These are phyloP conservation scores for Malachius bipustulatus DNA, from an alignment of 2,888 invertebrate species.

Conservation along the genomic window DNA sequence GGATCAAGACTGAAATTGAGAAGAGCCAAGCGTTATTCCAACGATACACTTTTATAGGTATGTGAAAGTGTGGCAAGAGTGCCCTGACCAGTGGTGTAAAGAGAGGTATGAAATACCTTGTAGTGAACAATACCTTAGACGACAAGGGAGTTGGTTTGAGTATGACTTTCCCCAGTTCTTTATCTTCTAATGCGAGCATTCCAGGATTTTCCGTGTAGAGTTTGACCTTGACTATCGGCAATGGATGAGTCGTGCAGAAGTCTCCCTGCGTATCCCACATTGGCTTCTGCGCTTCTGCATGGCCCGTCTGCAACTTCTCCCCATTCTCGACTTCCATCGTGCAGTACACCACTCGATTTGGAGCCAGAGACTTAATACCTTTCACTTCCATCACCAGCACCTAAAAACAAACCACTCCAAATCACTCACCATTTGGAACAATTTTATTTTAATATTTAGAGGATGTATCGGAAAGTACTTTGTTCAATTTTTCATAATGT, in stretches of 20 bases:
- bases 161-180: slow-evolving; percentile 90
- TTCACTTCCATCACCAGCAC: slow-evolving; percentile 99
- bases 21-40: no score
- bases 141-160: slow-evolving; percentile 78
- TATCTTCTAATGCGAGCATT: slow-evolving; percentile 96
- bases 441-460: no score
- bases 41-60: no score
- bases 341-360: slow-evolving; percentile 97
- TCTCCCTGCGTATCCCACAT: slow-evolving; percentile 99
- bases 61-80: no score
- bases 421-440: no score
- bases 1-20: no score
- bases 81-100: slow-evolving; percentile 1
- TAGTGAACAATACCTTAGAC: slow-evolving; percentile 52
- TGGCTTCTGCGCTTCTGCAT: slow-evolving; percentile 98
- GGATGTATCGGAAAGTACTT: no score
- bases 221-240: slow-evolving; percentile 96
- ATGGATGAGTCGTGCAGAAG: slow-evolving; percentile 93
- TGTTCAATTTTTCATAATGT: no score
- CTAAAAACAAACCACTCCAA: no score
- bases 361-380: slow-evolving; percentile 89
- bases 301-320: slow-evolving; percentile 97
- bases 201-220: slow-evolving; percentile 95
- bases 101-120: background rate
- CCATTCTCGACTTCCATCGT: slow-evolving; percentile 99